Base-by-base conservation (phyloP, 2,888 invertebrate species). In the Temnothorax unifasciatus region DNA sequence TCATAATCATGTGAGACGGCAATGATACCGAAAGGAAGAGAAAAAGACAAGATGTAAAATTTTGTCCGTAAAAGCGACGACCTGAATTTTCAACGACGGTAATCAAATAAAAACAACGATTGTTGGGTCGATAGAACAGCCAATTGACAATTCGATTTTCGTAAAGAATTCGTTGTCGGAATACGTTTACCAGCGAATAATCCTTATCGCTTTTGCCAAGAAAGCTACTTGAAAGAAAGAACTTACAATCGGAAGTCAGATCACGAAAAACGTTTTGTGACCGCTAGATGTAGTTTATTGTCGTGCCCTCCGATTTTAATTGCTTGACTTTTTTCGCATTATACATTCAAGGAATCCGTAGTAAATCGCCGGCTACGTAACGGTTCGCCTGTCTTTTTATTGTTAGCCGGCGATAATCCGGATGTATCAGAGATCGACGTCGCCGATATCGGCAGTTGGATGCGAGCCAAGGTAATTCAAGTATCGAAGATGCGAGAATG, bases 351-450 rank as follows among this genome's bases (percentile, higher is more conserved):
- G 47, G 21, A 59, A 34, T 71, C 11, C 47, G 18, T 15, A 6
- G 6, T 47, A 54, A 69, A 71, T 47, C 15, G 11, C 21, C 18
- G 44, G 15, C 57, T 79, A 44, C n/a, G 0, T 15, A 18, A 47
- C 21, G 15, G 57, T 57, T 54, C 11, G 34, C 66, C 47, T 47
- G 66, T 21, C 59, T 59, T 84, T 82, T 88, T 85, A 34, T 34
- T 34, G 34, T 6, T 34, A 77, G 69, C 75, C 85, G 71, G 59
- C 76, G 57, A 86, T 90, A 89, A 90, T 92, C 87, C 88, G 87
- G 66, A 90, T 90, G 81, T 86, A 87, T 77, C 64, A 71, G 87
- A 91, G 90, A 91, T 91, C 90, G 86, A 90, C 87, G 87, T 92
- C 87, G 87, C 85, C 85, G 90, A 88, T 86, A 87, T 88, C 83